These are phyloP conservation scores for Lypha dubia DNA, from an alignment of 2,888 invertebrate species.

Conservation along the genomic window DNA sequence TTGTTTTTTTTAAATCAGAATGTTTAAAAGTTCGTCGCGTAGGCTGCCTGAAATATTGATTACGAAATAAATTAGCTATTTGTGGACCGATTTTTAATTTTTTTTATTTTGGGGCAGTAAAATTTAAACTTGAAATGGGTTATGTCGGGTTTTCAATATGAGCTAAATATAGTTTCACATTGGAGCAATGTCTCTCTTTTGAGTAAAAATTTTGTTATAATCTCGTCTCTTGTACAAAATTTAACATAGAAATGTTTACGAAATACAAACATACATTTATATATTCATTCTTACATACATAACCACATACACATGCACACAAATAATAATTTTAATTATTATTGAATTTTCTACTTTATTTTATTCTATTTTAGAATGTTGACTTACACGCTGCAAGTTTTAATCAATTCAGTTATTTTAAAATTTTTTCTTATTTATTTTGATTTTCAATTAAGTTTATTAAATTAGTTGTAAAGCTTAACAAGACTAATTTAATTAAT, in stretches of 20 bases:
- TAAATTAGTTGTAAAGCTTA: constrained; percentile 12
- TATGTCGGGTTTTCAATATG: no score
- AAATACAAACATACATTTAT: background rate
- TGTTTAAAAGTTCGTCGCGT: no score
- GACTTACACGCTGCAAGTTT: background rate
- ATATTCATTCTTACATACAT: background rate
- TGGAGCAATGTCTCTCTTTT: no score
- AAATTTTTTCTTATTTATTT: background rate
- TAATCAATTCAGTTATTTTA: background rate
- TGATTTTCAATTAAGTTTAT: constrained; percentile 21
- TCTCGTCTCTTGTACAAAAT: background rate
- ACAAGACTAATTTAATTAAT: constrained; percentile 46
- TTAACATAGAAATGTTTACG: background rate
- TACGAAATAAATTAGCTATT: no score
- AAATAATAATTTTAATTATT: background rate
- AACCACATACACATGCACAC: background rate
- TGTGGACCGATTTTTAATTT: no score
- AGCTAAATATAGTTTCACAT: no score
- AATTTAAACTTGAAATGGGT: no score
- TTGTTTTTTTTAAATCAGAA: no score
- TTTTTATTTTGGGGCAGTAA: no score
- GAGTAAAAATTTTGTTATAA: no score
- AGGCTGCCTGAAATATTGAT: no score
- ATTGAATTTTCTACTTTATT: background rate
- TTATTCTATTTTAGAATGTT: background rate